phyloP scores from a whole-genome alignment of 2,797 vertebrate species.

The Mormyrops boulengeri region DNA sequence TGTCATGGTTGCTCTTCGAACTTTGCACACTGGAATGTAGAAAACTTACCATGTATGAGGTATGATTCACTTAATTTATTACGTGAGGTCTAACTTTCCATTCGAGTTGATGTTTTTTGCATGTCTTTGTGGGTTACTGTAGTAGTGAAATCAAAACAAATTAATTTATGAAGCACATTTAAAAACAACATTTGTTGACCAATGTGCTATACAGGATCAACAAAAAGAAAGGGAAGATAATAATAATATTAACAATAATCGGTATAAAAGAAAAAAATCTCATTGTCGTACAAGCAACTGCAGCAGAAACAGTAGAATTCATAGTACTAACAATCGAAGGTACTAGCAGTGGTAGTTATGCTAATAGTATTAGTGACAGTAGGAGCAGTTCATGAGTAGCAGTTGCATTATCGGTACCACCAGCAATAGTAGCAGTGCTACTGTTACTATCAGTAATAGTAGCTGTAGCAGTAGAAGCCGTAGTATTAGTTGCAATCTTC shows the following conservation, averaged over 20 bases:
- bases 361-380: not conserved
- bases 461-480: not conserved
- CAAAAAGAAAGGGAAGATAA: not conserved
- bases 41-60: not conserved
- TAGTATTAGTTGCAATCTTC: not conserved
- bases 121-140: not conserved
- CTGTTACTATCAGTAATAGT: not conserved
- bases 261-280: not conserved
- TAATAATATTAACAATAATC: not conserved
- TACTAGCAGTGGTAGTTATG: not conserved
- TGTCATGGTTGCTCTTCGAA: not conserved
- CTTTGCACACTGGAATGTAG: not conserved
- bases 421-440: not conserved
- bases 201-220: not conserved
- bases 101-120: not conserved
- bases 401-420: not conserved
- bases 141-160: not conserved
- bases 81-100: too few relatives aligned
- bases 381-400: not conserved
- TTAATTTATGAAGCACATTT: not conserved
- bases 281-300: not conserved
- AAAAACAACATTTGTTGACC: not conserved
- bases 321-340: not conserved
- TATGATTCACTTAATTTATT: not conserved
- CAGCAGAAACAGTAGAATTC: not conserved